phyloP scores from a whole-genome alignment of 2,888 invertebrate species.

The Eristalis tenax region DNA sequence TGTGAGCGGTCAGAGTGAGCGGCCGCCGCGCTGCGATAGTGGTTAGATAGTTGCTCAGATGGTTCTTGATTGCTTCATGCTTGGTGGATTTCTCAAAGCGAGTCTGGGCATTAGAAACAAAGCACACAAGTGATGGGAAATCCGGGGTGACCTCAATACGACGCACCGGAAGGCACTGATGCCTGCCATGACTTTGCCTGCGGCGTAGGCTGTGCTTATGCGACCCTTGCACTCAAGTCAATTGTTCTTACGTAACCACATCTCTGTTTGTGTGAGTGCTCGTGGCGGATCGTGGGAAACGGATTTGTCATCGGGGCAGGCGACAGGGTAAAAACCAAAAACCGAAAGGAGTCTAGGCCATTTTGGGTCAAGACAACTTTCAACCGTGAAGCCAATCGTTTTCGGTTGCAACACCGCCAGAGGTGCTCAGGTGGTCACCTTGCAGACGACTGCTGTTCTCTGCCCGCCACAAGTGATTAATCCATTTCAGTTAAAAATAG shows the following conservation, averaged over 20 bases:
- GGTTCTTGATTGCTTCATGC: conserved; percentile 70
- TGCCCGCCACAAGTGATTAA: conserved; percentile 17
- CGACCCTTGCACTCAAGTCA: background rate
- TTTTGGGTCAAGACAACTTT: conserved; percentile 30
- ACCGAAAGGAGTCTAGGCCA: conserved; percentile 9
- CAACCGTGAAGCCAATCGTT: background rate
- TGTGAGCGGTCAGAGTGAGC: background rate
- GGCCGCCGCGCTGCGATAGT: conserved; percentile 27
- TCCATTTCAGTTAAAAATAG: conserved; percentile 46
- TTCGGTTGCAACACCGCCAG: background rate
- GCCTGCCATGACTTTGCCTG: background rate
- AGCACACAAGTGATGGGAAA: conserved; percentile 2
- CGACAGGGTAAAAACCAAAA: background rate
- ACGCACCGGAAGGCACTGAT: conserved; percentile 34
- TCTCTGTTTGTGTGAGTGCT: background rate
- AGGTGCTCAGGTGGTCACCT: background rate
- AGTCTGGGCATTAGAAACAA: conserved; percentile 3
- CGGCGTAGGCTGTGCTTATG: conserved; percentile 19
- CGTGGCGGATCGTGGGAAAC: conserved; percentile 27
- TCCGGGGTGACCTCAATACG: conserved; percentile 32
- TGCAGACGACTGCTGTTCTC: background rate
- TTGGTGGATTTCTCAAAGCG: conserved; percentile 44
- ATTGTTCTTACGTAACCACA: background rate
- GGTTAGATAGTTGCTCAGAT: conserved; percentile 28
- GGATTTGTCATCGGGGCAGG: background rate